Conservation (phyloP, 2,113 vertebrate species). For the Naja naja region DNA sequence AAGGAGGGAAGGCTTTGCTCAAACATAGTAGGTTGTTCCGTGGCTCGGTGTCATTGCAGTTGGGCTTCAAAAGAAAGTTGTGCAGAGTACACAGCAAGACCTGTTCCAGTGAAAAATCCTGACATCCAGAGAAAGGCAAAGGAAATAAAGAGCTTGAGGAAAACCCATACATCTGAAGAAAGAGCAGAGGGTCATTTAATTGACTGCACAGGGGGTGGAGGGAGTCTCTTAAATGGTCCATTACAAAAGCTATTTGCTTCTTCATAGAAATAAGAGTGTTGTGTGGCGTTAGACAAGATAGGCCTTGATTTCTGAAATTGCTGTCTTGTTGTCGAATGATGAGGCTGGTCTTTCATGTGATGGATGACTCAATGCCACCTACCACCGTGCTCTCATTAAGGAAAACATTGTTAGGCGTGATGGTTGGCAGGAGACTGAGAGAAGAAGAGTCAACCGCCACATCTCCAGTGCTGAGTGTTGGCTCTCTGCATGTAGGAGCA, state of each 20-base stretch:
- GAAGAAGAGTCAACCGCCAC: not conserved
- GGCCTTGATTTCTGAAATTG: not conserved
- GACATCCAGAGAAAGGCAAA: not conserved
- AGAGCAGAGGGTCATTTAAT: not conserved
- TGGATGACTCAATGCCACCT: not conserved
- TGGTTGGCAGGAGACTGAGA: not conserved
- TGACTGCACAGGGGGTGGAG: not conserved
- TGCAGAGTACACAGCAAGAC: not conserved
- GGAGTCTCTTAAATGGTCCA: not conserved
- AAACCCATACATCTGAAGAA: not conserved
- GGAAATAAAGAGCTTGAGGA: not conserved
- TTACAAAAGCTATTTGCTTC: not conserved
- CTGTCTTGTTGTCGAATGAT: not conserved
- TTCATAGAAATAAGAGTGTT: not conserved
- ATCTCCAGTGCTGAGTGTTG: not conserved
- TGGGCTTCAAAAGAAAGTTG: not conserved
- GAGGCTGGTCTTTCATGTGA: not conserved
- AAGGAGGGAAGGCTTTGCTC: conserved; percentile 16
- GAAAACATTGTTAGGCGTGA: not conserved
- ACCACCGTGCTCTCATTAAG: not conserved
- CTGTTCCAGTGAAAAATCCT: not conserved
- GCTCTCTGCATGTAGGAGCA: not conserved
- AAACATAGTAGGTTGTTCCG: conserved; percentile 36
- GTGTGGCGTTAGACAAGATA: not conserved
- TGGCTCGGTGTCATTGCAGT: not conserved